A percentile compares a stretch with the other conserved stretches of the same genome.
Conservation (phyloP, 2,888 invertebrate species). For the Meiosimyza decipiens region DNA sequence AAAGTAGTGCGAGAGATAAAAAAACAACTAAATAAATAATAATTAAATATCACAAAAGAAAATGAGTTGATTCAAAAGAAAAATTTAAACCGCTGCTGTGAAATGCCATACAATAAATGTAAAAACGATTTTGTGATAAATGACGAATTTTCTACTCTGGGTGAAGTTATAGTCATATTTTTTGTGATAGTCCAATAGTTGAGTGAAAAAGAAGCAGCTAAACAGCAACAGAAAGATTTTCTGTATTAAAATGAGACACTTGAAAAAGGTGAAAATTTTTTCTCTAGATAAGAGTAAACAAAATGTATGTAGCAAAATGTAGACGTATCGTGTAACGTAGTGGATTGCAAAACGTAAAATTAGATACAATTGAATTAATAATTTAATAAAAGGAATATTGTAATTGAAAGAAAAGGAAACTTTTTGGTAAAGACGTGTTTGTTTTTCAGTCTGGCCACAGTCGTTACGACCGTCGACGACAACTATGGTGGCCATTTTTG, state of each 20-base stretch:
- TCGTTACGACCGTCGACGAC: background rate
- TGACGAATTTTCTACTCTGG: constrained; percentile 10
- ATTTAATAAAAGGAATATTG: too few species aligned
- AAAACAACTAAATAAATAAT: constrained; percentile 45
- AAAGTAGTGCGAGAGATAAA: constrained; percentile 36
- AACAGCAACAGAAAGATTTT: background rate
- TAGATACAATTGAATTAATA: too few species aligned
- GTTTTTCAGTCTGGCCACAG: constrained; percentile 15
- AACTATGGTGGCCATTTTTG: constrained; percentile 56
- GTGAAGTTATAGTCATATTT: background rate
- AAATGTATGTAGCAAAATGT: too few species aligned
- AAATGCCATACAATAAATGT: background rate
- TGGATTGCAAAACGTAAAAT: too few species aligned
- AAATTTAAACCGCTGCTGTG: background rate
- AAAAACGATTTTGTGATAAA: background rate
- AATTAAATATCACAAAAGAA: constrained; percentile 51
- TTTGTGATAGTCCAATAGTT: background rate
- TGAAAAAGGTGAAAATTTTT: constrained; percentile 59
- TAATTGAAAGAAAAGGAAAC: too few species aligned
- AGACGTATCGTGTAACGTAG: too few species aligned
- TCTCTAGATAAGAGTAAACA: background rate
- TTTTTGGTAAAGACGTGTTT: too few species aligned
- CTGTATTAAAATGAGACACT: constrained; percentile 57
- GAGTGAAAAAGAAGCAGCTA: background rate
- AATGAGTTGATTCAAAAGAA: constrained; percentile 25